A percentile compares a stretch with the other conserved stretches of the same genome.
These are phyloP conservation scores for Aphelinus atriplicis DNA, from an alignment of 1,140 invertebrate genomes.

Conservation along the genomic window DNA sequence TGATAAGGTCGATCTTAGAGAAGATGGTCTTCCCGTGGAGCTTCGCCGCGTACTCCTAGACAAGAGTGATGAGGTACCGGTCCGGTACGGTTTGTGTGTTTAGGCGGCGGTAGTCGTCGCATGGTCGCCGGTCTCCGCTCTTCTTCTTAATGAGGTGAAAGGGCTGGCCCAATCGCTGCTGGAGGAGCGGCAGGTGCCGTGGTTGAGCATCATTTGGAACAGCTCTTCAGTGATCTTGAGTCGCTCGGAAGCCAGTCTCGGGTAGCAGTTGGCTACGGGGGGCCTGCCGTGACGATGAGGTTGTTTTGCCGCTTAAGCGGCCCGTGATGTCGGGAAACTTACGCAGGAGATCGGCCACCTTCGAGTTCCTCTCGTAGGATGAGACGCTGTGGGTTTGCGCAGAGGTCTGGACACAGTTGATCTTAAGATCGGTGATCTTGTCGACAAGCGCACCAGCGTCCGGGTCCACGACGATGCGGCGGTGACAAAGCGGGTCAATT, in stretches of 20 bases:
- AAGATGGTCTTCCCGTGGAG: slow-evolving; percentile 1
- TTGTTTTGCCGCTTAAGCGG: too few species aligned
- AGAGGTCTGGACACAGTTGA: too few species aligned
- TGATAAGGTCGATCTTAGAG: not conserved
- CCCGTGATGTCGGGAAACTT: too few species aligned
- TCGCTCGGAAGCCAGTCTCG: not conserved
- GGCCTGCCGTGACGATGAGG: too few species aligned
- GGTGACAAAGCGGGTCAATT: too few species aligned
- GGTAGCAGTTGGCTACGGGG: too few species aligned
- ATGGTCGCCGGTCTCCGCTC: not conserved
- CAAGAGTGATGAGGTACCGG: slow-evolving; percentile 1
- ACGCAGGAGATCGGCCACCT: too few species aligned
- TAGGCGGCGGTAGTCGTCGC: slow-evolving; percentile 15
- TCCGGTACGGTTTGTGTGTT: slow-evolving; percentile 18
- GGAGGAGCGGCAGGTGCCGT: not conserved
- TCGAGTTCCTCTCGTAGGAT: too few species aligned
- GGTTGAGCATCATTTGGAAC: not conserved
- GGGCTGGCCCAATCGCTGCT: not conserved
- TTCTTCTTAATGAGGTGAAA: not conserved
- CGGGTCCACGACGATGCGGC: too few species aligned
- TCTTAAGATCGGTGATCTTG: too few species aligned
- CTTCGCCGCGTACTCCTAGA: slow-evolving; percentile 11
- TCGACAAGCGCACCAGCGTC: too few species aligned
- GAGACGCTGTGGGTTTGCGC: too few species aligned
- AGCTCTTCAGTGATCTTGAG: not conserved